Base-by-base conservation (phyloP, 1,140 invertebrate genomes). In the Meloidogyne hapla region DNA sequence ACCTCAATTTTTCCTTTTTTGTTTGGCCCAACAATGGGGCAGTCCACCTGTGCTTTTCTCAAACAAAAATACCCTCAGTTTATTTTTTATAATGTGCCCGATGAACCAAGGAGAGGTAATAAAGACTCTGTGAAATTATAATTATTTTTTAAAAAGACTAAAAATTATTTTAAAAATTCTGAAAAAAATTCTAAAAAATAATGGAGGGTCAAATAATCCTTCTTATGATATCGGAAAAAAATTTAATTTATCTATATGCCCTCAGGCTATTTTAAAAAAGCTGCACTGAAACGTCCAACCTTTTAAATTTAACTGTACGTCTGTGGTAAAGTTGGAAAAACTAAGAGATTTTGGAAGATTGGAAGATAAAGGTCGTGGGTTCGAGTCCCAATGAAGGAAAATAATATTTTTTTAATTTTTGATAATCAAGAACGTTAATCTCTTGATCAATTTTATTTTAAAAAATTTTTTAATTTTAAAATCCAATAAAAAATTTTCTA, bases 31-130 rank as follows among this genome's bases (percentile, higher is more conserved):
- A 56, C 48, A 56, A 56, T 56, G 18, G 48, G n/a, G n/a, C 71
- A 73, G 26, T 61, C 71, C 12, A 73, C 71, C 38, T 73, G 71
- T 33, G 71, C 56, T 40, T 73, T 56, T 25, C 23, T 73, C 71
- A 38, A 61, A 56, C 38, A 38, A 61, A 38, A 73, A 61, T 73
- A 63, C 33, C 23, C 56, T 2, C 45, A 61, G 38, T 63, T 73
- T 33, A 2, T 63, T 3, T 61, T 73, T 38, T 12, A 25, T 12
- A 64, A 73, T 21, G 33, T 64, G 25, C 71, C 71, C 42, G 48
- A 23, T 61, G 71, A 73, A 73, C 71, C 71, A 9, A 56, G 40
- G 13, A 56, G 10, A 40, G 71, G 71, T 73, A 23, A 38, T 12
- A 67, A 18, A 8, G 65, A 42, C 45, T 71, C 2, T 56, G 10